phyloP scores from a whole-genome alignment of 2,888 invertebrate species.

The Anthrax anthrax region DNA sequence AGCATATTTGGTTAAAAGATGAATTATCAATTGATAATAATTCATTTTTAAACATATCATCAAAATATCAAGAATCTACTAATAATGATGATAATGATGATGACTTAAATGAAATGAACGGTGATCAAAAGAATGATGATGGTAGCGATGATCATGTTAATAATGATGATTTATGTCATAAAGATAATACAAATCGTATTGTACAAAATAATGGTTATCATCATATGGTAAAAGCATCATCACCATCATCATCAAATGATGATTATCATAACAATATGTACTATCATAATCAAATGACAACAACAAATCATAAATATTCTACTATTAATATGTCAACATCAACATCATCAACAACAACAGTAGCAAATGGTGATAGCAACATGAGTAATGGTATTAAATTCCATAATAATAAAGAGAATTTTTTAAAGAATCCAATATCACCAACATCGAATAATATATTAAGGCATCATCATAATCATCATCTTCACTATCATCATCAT shows the following conservation, averaged over 20 bases:
- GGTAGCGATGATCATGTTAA: constrained; percentile 18
- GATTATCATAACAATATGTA: too few relatives aligned
- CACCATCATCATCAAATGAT: constrained; percentile 6
- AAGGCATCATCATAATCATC: too few relatives aligned
- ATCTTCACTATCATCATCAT: too few relatives aligned
- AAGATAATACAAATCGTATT: background rate
- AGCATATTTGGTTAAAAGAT: constrained; percentile 77
- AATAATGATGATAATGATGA: constrained; percentile 24
- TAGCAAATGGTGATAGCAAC: background rate
- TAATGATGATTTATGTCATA: background rate
- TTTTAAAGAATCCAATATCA: constrained; percentile 14
- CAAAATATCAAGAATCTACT: too few relatives aligned
- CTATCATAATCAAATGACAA: constrained; percentile 3
- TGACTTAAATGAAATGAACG: background rate
- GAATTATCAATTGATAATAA: constrained; percentile 31
- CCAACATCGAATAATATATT: too few relatives aligned
- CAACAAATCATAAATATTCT: background rate
- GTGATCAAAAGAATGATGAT: too few relatives aligned
- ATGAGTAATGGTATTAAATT: constrained; percentile 8
- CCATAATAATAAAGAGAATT: constrained; percentile 16
- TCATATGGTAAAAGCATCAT: background rate
- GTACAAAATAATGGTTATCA: constrained; percentile 6
- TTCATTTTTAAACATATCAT: constrained; percentile 26
- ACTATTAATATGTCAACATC: constrained; percentile 9
- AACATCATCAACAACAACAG: constrained; percentile 1